Percentiles rank a stretch among this genome's conserved stretches.
Conservation (phyloP, 2,797 vertebrate species). For the Dendrocincla fuliginosa region DNA sequence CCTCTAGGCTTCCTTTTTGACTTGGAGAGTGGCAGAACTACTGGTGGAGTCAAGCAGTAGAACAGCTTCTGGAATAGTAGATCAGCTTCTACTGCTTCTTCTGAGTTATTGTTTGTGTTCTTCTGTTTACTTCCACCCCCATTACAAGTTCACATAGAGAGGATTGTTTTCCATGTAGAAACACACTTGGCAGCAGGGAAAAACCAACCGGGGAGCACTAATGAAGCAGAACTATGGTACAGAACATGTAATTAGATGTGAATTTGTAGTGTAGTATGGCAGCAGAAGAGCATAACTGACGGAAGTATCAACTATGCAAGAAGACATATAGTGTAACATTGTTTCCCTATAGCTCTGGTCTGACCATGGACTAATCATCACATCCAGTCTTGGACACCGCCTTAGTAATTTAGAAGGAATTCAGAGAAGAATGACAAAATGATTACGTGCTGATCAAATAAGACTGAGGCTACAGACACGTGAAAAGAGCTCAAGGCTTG, state of each 20-base stretch:
- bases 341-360: constrained; percentile 19
- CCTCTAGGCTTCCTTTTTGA: neutral
- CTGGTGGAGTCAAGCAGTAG: neutral
- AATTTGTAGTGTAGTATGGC: constrained; percentile 29
- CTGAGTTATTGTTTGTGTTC: constrained; percentile 14
- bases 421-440: constrained; percentile 44
- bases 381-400: constrained; percentile 6
- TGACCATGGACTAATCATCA: constrained; percentile 54
- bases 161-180: constrained; percentile 21
- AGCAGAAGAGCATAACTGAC: constrained; percentile 30
- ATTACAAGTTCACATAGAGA: neutral
- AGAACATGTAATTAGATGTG: constrained; percentile 35
- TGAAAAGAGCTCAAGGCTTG: constrained; percentile 37
- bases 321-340: neutral
- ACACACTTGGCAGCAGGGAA: neutral
- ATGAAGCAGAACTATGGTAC: constrained; percentile 28
- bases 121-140: constrained; percentile 10
- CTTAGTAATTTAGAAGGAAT: constrained; percentile 63
- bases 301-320: constrained; percentile 40
- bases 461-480: constrained; percentile 15
- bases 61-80: neutral
- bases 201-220: neutral
- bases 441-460: constrained; percentile 56
- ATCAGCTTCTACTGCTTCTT: neutral
- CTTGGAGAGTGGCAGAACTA: neutral